Evolutionary conservation across 2,797 vertebrate species (phyloP), one percentile per base, ranked within the genome.

Genomic region (Microchirus variegatus): DNA sequence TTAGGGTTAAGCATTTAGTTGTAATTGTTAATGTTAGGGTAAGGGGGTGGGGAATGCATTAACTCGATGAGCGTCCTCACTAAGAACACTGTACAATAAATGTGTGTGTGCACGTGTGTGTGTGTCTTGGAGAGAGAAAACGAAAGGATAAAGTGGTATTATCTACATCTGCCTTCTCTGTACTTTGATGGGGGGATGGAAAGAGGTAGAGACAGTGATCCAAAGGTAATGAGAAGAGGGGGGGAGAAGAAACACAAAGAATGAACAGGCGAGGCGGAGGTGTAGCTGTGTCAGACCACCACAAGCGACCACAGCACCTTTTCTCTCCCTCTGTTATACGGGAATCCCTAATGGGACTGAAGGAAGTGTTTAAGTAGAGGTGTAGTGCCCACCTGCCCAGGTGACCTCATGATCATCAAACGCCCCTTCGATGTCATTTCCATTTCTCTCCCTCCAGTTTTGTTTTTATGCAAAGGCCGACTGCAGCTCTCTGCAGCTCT

Each of bases 151-250:
- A 31, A 31, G 31, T 31, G 7, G 31, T 31, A 31, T 31, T 31
- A 31, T 31, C 31, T 31, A 31, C 31, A 31, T 22, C 22, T 22
- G 22, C 22, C 22, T 22, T 22, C 1, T 22, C 22, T 22, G 47
- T 79, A 77, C 83, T 80, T 72, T 65, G 65, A 77, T 77, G 81
- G 81, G 83, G 78, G 78, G 85, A 73, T 78, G 78, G 80, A 78
- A 70, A 67, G 79, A 75, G 69, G 58, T 73, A 55, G 72, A 64
- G 59, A 81, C 3, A 68, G 68, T 71, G 77, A 76, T 80, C 63
- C 54, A 50, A 77, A 70, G 53, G 79, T 81, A 86, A 81, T 78
- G 70, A 83, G 74, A 80, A 54, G 53, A 31, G n/a, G 41, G n/a
- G 6, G 68, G 26, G 52, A 52, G 67, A 64, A 67, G 53, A 81